Base-by-base conservation (phyloP, 1,140 invertebrate genomes). In the Hypothenemus hampei region DNA sequence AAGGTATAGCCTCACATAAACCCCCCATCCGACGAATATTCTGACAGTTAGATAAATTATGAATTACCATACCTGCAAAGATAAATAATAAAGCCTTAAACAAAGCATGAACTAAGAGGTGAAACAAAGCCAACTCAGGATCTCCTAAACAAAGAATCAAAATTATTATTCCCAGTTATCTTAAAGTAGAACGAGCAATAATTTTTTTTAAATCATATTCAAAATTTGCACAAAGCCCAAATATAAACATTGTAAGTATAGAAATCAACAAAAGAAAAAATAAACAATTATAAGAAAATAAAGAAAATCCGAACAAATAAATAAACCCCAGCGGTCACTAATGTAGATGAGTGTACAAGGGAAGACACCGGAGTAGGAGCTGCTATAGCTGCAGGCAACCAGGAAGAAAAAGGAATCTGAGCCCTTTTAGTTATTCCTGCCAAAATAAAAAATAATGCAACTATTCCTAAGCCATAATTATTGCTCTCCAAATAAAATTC, bases 271-370 rank as follows among this genome's bases (percentile, higher is more conserved):
- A 61, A 57, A 51, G 62, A 40, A 60, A 60, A 40, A 51, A 31
- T 50, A 58, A 76, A 52, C 73, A 54, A 63, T 61, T 54, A 75
- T 20, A 61, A 76, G 68, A 45, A 73, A 53, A 63, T 62, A 54
- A 74, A 74, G 72, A n/a, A n/a, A 77, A 80, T 80, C 5, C 77
- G 81, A 78, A 86, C 80, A 70, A 85, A 65, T 71, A 86, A 74
- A 79, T 83, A 86, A 57, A 86, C 75, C 0, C 82, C 83, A 0
- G 82, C 82, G 22, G 82, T 85, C 0, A 87, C 83, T 65, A 86
- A 77, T 57, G 83, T 86, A 21, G 83, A 86, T 58, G 83, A 86
- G 78, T 87, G 81, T 69, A 86, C 81, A 72, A 86, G 79, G 40
- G 83, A 76, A 39, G 82, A 85, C 58, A 86, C 77, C 29, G 82